Percentiles rank a stretch among this genome's conserved stretches.
Conservation (phyloP, 2,113 vertebrate species). For the Thermophis baileyi region DNA sequence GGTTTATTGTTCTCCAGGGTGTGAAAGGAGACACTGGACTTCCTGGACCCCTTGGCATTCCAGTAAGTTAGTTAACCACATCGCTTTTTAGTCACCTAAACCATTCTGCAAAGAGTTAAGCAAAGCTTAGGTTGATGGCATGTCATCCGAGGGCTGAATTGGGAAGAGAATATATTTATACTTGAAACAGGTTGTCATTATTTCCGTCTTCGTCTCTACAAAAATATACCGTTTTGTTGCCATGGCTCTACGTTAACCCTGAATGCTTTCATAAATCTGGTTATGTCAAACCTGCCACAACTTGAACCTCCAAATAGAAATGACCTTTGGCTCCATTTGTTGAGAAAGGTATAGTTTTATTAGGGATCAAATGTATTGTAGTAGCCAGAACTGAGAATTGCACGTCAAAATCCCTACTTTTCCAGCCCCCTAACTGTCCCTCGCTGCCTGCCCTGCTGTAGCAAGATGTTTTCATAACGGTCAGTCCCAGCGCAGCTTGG, state of each 20-base stretch:
- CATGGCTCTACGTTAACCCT: neutral
- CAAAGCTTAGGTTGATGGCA: neutral
- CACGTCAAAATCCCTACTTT: no score
- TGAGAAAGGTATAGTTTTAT: no score
- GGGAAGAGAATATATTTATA: neutral
- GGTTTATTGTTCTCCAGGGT: conserved; percentile 67
- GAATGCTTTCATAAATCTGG: neutral
- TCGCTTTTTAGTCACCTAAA: neutral
- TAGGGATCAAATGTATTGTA: no score
- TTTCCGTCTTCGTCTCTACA: neutral
- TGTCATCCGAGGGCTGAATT: neutral
- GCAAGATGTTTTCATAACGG: no score
- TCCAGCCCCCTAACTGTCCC: no score
- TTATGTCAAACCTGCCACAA: no score
- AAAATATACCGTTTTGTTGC: neutral
- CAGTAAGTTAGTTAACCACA: conserved; percentile 67
- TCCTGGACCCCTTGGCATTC: conserved; percentile 69
- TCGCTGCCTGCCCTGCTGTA: no score
- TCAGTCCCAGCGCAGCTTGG: no score
- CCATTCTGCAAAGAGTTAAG: neutral
- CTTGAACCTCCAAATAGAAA: no score
- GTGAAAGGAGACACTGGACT: conserved; percentile 69
- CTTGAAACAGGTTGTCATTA: neutral
- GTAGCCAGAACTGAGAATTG: no score
- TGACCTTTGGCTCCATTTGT: no score